Evolutionary conservation across 1,140 invertebrate genomes (phyloP), one percentile per base, ranked within the genome.

Genomic region (Sitophilus oryzae): DNA sequence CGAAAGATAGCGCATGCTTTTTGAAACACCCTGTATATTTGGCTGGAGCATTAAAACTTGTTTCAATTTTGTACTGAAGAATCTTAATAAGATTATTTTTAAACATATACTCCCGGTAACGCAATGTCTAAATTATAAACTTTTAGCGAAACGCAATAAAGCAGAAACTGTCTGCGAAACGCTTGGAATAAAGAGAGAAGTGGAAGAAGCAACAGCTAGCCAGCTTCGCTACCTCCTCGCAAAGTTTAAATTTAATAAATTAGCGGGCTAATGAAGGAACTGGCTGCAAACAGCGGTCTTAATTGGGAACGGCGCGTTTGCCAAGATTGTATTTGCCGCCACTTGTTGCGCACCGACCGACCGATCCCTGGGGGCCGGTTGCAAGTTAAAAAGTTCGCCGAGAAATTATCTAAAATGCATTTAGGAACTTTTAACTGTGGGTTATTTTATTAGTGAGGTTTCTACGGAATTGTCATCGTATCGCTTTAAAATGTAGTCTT

Each of bases 211-310:
- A 52, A 52, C 50, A 52, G 50, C 50, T 52, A 52, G 50, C 50
- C 45, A 52, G 50, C 42, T 45, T 52, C 45, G 45, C 50, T 30
- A 52, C 37, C 42, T n/a, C n/a, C n/a, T 52, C 41, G 21, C 50
- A 52, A 52, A 52, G 41, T 52, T 52, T 52, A 52, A 52, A 52
- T 52, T 52, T 52, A 52, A 52, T 52, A 52, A 52, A 52, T 52
- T 52, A 52, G 50, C 41, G 21, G 50, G 41, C 50, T 52, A 52
- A 52, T 52, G 50, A 52, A 52, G 50, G 50, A 52, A 52, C 50
- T 52, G 50, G 50, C 50, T 52, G 50, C 50, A 42, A 52, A 52
- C 50, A 52, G 50, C 50, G 30, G 42, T 44, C 42, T 52, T 52
- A 52, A 52, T 52, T 52, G 50, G 50, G 25, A 23, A 19, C 42